These are phyloP conservation scores for Sinohyriopsis cumingii DNA, from an alignment of 2,888 invertebrate species.

Conservation along the genomic window DNA sequence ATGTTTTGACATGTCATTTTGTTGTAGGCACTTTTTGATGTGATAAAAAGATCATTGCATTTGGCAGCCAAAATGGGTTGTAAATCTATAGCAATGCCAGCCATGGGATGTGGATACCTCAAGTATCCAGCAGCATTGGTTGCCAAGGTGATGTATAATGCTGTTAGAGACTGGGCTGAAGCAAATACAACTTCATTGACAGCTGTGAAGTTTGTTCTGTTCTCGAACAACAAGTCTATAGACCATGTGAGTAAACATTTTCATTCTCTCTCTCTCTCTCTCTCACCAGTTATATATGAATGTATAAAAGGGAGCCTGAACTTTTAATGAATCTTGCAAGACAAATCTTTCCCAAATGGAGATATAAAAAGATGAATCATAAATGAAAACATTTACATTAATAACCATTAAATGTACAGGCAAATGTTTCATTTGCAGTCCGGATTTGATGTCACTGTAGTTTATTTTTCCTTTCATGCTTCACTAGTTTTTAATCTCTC, in stretches of 20 bases:
- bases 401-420: too few relatives aligned
- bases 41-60: constrained; percentile 11
- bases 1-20: background rate
- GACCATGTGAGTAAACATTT: constrained; percentile 5
- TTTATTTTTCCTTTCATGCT: too few relatives aligned
- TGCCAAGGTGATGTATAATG: constrained; percentile 16
- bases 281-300: too few relatives aligned
- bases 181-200: constrained; percentile 5
- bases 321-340: too few relatives aligned
- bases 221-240: constrained; percentile 17
- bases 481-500: too few relatives aligned
- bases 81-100: constrained; percentile 27
- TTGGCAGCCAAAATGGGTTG: constrained; percentile 10
- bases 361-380: too few relatives aligned
- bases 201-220: constrained; percentile 26
- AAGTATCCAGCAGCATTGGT: constrained; percentile 20
- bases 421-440: too few relatives aligned
- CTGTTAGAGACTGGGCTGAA: constrained; percentile 4
- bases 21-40: constrained; percentile 13
- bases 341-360: too few relatives aligned
- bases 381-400: too few relatives aligned
- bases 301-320: too few relatives aligned
- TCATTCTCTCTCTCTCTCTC: too few relatives aligned
- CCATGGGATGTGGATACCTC: constrained; percentile 30
- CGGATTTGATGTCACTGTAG: too few relatives aligned